Evolutionary conservation across 2,797 vertebrate species (phyloP).

Genomic region (Chanos chanos): DNA sequence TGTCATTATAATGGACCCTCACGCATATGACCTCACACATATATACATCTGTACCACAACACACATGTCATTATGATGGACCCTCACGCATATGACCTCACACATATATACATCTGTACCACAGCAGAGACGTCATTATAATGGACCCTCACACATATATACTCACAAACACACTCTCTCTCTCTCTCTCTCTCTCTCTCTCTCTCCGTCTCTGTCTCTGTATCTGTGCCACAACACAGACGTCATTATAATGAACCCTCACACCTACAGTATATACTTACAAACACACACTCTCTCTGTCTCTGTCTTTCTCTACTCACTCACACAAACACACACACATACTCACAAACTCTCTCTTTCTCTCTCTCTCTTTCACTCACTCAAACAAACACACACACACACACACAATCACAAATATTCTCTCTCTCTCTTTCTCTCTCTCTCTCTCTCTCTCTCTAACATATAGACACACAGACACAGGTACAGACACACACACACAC

Average conservation of each 20-base stretch:
- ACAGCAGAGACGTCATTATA: constrained; percentile 12
- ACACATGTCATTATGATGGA: constrained; percentile 17
- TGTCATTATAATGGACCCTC: constrained; percentile 3
- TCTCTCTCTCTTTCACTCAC: no score
- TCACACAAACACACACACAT: no score
- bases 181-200: no score
- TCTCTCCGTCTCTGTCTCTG: no score
- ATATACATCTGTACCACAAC: constrained; percentile 67
- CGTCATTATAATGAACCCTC: constrained; percentile 3
- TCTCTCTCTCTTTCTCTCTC: constrained; percentile 13
- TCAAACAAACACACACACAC: constrained; percentile 12
- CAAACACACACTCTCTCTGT: no score
- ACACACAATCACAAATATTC: background rate
- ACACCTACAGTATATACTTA: constrained; percentile 22
- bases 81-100: constrained; percentile 3
- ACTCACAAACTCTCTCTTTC: no score
- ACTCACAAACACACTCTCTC: no score
- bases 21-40: constrained; percentile 13
- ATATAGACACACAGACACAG: background rate
- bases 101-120: constrained; percentile 74
- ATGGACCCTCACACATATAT: constrained; percentile 9
- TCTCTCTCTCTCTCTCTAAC: background rate
- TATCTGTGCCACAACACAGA: constrained; percentile 60
- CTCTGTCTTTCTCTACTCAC: no score
- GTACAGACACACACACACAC: background rate